A percentile compares a stretch with the other conserved stretches of the same genome.
These are phyloP conservation scores for Poicephalus gulielmi DNA, from an alignment of 2,113 vertebrate species.

Conservation along the genomic window DNA sequence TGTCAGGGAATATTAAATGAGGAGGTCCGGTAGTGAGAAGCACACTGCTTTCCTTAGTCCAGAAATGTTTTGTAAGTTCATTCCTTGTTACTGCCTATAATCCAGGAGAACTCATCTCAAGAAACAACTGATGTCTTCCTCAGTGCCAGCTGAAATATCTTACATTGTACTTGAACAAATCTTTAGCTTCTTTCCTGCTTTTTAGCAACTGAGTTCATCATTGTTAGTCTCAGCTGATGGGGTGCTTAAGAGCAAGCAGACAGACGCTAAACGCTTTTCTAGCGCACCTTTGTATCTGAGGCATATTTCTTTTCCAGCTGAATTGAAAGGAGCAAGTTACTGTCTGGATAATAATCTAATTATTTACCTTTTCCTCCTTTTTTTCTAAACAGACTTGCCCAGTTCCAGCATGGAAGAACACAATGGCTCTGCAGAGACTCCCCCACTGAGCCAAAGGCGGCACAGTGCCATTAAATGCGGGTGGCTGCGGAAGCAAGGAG, in stretches of 20 bases:
- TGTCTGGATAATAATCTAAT: background rate
- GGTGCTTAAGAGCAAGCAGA: background rate
- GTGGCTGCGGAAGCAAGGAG: conserved; percentile 98
- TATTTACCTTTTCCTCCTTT: conserved; percentile 9
- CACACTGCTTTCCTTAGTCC: background rate
- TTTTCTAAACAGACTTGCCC: conserved; percentile 50
- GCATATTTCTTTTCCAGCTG: background rate
- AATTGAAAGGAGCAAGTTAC: background rate
- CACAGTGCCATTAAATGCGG: conserved; percentile 83
- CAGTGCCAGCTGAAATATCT: background rate
- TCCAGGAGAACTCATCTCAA: background rate
- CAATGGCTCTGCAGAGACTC: conserved; percentile 71
- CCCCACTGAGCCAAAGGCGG: conserved; percentile 63
- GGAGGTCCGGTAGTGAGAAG: background rate
- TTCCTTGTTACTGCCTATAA: background rate
- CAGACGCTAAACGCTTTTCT: background rate
- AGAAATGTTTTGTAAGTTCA: accelerated
- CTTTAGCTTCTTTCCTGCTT: background rate
- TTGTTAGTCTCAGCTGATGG: background rate
- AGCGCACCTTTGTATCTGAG: background rate
- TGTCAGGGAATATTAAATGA: background rate
- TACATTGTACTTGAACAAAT: background rate
- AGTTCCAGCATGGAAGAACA: conserved; percentile 85
- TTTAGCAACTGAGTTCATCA: background rate
- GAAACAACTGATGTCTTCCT: background rate